Base-by-base conservation (phyloP, 1,140 invertebrate species). In the Drosophila aff. region DNA sequence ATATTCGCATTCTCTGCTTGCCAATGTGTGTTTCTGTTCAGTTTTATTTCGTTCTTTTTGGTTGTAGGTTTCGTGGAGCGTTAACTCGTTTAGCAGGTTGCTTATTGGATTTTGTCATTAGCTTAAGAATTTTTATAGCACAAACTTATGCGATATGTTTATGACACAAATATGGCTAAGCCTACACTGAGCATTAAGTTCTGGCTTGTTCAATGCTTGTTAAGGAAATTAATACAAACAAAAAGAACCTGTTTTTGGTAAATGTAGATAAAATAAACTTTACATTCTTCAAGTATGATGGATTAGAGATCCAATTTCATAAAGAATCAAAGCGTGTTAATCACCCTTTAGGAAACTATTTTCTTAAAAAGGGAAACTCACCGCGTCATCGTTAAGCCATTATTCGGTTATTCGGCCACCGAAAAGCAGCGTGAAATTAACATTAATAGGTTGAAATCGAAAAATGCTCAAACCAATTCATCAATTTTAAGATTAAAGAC, bases 51-150 rank as follows among this genome's bases (percentile, higher is more conserved):
- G 31, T 2, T 31, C 49, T 60, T 38, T 21, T 31, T 49, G 23
- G 23, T 23, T 3, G 28, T 43, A 10, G 47, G 38, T 65, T 43
- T 65, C 4, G 38, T 60, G 15, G 13, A 36, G 36, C 47, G 41
- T 28, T 52, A 83, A 85, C 82, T 43, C 69, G 82, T 86, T 85
- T 85, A 77, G 79, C 82, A 43, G 74, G 82, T 81, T 81, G 74
- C 60, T 63, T 76, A 58, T 73, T 76, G 72, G 82, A 85, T 73
- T 86, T 86, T 86, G 82, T 86, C 82, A 85, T 85, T 86, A 85
- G 52, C 61, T 63, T 52, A 86, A 79, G 75, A 59, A 75, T 75
- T 86, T 85, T 85, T 85, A 84, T 81, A 57, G 78, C 58, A 43
- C 57, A 75, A 85, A 60, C 15, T 49, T 85, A 71, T 81, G 82